phyloP scores from a whole-genome alignment of 2,113 vertebrate species.

The Sarotherodon lohbergeri region DNA sequence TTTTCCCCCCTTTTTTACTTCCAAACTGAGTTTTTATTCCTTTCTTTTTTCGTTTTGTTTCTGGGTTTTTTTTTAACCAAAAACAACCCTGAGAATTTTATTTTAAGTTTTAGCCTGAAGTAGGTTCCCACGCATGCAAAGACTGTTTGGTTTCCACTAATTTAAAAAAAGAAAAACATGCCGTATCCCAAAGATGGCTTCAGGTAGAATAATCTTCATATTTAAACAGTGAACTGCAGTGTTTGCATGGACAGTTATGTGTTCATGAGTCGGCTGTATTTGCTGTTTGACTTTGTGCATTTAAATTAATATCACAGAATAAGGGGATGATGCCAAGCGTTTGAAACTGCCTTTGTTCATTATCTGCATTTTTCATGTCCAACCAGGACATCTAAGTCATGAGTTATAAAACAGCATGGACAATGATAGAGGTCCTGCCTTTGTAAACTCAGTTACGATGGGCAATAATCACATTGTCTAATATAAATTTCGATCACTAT shows the following conservation, averaged over 20 bases:
- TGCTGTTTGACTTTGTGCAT: neutral
- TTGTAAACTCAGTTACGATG: fast-evolving
- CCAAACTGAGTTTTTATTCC: neutral
- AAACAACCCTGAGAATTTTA: neutral
- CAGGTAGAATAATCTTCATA: neutral
- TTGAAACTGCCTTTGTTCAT: neutral
- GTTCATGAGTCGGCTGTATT: neutral
- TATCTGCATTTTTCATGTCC: neutral
- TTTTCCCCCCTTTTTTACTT: neutral
- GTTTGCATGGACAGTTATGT: neutral
- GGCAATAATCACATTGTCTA: neutral
- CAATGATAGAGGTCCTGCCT: neutral
- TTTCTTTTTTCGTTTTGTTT: neutral
- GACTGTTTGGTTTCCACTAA: neutral
- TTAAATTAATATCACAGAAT: neutral
- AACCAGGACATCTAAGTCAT: neutral
- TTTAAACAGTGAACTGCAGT: neutral
- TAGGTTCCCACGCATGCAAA: neutral
- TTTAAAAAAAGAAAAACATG: neutral
- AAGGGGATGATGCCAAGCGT: neutral
- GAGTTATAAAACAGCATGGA: neutral
- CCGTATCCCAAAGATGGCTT: neutral
- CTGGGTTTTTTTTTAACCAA: neutral
- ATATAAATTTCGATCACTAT: neutral
- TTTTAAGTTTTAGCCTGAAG: neutral